Conservation (phyloP, 2,888 invertebrate genomes). For the Rugalucina vietnamica region DNA sequence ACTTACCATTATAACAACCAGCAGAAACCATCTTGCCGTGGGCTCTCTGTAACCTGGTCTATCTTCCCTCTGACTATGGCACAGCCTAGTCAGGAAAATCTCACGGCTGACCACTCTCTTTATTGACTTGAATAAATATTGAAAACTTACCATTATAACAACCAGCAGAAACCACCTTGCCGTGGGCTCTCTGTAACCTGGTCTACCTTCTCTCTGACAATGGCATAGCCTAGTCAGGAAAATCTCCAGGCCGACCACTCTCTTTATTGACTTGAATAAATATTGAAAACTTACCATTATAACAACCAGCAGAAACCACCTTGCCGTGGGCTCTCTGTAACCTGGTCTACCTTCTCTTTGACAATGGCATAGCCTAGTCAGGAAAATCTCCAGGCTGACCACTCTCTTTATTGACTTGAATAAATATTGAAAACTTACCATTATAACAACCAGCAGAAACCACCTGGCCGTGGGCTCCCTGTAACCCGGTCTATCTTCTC, state of each 20-base stretch:
- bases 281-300: conserved; percentile 86
- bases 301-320: conserved; percentile 81
- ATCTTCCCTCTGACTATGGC: conserved; percentile 49
- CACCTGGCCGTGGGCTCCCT: conserved; percentile 77
- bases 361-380: conserved; percentile 68
- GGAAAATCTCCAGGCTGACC: conserved; percentile 83
- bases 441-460: conserved; percentile 81
- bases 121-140: conserved; percentile 86
- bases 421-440: conserved; percentile 86
- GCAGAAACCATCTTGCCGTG: conserved; percentile 79
- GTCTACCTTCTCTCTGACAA: conserved; percentile 45
- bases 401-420: conserved; percentile 79
- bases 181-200: conserved; percentile 77
- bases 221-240: conserved; percentile 75
- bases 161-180: conserved; percentile 81
- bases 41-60: conserved; percentile 78
- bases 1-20: conserved; percentile 82
- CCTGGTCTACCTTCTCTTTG: conserved; percentile 66
- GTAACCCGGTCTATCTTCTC: conserved; percentile 72
- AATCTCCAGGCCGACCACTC: conserved; percentile 82
- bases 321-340: conserved; percentile 76
- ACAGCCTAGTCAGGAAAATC: conserved; percentile 77
- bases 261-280: conserved; percentile 85
- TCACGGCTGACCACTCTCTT: conserved; percentile 82
- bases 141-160: conserved; percentile 85